A percentile compares a stretch with the other conserved stretches of the same genome.
Evolutionary conservation across 2,888 invertebrate genomes (phyloP).

Genomic region (Mayetiola destructor): DNA sequence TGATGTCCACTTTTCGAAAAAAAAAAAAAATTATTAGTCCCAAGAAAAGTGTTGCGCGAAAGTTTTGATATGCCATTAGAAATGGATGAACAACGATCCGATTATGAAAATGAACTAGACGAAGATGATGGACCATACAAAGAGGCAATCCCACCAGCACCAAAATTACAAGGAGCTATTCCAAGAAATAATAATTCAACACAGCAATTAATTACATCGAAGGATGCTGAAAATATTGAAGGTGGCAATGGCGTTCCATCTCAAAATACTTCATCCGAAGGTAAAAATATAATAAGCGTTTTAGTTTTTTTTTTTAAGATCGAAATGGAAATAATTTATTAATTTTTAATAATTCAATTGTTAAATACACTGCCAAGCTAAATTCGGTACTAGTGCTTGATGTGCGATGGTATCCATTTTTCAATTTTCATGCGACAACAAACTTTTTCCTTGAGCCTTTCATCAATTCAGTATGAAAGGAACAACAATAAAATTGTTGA

Average conservation of each 20-base stretch:
- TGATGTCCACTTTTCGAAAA: background rate
- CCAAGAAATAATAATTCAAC: background rate
- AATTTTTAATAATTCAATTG: no score
- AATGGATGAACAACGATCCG: conserved; percentile 52
- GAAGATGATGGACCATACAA: conserved; percentile 42
- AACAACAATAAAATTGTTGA: no score
- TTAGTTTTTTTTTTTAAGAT: no score
- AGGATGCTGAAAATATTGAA: background rate
- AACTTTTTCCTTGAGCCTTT: no score
- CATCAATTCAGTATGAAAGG: no score
- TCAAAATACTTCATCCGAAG: background rate
- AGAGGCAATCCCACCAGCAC: conserved; percentile 42
- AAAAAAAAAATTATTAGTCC: conserved; percentile 41
- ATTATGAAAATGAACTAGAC: conserved; percentile 39
- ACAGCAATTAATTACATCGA: background rate
- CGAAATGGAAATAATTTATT: no score
- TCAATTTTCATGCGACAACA: no score
- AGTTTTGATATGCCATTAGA: conserved; percentile 66
- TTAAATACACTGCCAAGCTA: no score
- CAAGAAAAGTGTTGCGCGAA: conserved; percentile 67
- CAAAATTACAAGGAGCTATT: conserved; percentile 30
- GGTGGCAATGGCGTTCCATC: background rate
- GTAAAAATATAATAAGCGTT: background rate
- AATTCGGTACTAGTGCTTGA: no score
- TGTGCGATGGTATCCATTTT: no score